A percentile compares a stretch with the other conserved stretches of the same genome.
Evolutionary conservation across 2,113 vertebrate genomes (phyloP).

Genomic region (Cervus canadensis): DNA sequence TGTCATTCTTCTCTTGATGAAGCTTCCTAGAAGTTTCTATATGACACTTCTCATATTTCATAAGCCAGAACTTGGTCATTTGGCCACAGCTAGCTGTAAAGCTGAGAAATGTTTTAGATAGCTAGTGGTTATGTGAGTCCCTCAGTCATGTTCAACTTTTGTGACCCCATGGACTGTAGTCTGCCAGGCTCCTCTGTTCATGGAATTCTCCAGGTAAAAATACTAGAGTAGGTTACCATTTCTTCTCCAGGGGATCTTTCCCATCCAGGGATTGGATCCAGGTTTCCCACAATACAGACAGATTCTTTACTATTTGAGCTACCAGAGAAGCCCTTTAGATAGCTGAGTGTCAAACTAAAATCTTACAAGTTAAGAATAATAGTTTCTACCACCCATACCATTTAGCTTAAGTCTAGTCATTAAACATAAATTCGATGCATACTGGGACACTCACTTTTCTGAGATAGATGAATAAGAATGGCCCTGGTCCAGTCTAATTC

Average conservation of each 20-base stretch:
- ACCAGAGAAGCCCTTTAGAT: neutral
- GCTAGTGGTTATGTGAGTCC: neutral
- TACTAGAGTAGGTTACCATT: neutral
- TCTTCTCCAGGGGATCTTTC: neutral
- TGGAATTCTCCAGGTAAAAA: neutral
- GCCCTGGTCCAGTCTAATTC: no score
- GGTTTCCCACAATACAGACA: neutral
- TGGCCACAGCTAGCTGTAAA: neutral
- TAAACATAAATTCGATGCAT: neutral
- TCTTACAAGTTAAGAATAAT: neutral
- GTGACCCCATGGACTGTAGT: neutral
- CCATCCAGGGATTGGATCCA: neutral
- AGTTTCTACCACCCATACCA: neutral
- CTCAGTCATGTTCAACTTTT: neutral
- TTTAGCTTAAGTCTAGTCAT: neutral
- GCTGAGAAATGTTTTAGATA: neutral
- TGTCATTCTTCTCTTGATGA: neutral
- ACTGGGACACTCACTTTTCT: neutral
- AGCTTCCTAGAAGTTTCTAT: neutral
- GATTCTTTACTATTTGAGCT: neutral
- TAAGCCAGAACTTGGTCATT: neutral
- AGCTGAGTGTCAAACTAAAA: neutral
- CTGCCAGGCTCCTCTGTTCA: neutral
- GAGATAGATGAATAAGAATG: neutral
- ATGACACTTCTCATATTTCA: neutral